Conservation (phyloP, 2,888 invertebrate species). For the Pocota personata region DNA sequence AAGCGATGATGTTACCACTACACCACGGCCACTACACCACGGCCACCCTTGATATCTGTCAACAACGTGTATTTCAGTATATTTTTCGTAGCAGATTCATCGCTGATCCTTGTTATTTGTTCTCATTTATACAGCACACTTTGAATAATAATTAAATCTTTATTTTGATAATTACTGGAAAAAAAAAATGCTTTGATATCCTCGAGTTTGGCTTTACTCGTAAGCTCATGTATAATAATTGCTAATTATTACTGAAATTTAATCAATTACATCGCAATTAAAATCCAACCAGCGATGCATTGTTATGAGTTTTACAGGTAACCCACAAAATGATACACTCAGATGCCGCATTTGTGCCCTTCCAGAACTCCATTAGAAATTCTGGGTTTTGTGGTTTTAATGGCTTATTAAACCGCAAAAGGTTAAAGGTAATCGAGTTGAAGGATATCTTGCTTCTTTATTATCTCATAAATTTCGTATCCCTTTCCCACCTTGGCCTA, state of each 20-base stretch:
- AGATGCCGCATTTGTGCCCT: not conserved
- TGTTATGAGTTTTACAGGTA: not conserved
- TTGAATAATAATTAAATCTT: no score
- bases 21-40: no score
- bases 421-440: constrained; percentile 34
- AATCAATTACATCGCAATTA: constrained; percentile 36
- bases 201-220: not conserved
- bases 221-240: not conserved
- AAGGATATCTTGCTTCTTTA: constrained; percentile 31
- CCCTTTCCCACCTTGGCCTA: not conserved
- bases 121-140: no score
- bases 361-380: not conserved
- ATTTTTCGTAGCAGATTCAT: no score
- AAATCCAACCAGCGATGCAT: not conserved
- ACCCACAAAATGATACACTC: not conserved
- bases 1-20: no score
- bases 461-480: constrained; percentile 34
- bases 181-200: not conserved
- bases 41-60: no score
- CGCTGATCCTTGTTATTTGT: no score
- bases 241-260: not conserved
- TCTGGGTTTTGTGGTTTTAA: constrained; percentile 3
- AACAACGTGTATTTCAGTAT: no score
- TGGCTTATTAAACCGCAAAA: constrained; percentile 25
- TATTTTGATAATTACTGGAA: no score